Evolutionary conservation across 2,797 vertebrate species (phyloP).

Genomic region (Podarcis siculus): DNA sequence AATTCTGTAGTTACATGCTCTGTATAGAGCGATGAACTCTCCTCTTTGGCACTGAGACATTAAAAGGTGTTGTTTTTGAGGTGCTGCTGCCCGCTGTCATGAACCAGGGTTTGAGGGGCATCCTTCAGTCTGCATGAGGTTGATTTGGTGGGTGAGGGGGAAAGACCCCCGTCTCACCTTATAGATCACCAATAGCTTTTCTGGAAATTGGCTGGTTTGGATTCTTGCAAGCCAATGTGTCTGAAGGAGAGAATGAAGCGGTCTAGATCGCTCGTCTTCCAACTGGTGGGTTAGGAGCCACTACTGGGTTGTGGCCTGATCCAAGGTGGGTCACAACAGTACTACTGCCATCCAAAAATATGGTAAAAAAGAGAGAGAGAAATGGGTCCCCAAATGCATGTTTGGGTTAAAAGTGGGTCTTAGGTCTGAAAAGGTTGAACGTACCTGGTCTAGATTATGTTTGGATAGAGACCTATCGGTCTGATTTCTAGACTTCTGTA

Average conservation of each 20-base stretch:
- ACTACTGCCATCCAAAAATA: too few species aligned
- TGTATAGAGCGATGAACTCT: neutral
- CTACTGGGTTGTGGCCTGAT: too few species aligned
- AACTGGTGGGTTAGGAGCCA: too few species aligned
- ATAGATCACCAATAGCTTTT: neutral
- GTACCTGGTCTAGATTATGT: neutral
- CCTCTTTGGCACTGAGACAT: too few species aligned
- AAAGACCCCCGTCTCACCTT: neutral
- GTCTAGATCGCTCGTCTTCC: too few species aligned
- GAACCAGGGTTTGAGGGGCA: neutral
- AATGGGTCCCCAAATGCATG: too few species aligned
- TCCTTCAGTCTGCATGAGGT: neutral
- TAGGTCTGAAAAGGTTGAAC: too few species aligned
- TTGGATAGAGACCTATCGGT: neutral
- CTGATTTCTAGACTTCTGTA: neutral
- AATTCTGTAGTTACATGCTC: neutral
- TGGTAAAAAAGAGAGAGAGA: too few species aligned
- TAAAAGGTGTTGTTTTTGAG: too few species aligned
- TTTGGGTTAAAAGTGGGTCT: too few species aligned
- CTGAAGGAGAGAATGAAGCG: neutral
- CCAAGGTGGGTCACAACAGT: too few species aligned
- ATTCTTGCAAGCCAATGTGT: neutral
- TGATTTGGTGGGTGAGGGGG: neutral
- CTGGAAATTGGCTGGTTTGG: neutral
- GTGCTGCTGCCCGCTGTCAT: neutral